Base-by-base conservation (phyloP, 2,797 vertebrate genomes). In the Adelosebastes latens region DNA sequence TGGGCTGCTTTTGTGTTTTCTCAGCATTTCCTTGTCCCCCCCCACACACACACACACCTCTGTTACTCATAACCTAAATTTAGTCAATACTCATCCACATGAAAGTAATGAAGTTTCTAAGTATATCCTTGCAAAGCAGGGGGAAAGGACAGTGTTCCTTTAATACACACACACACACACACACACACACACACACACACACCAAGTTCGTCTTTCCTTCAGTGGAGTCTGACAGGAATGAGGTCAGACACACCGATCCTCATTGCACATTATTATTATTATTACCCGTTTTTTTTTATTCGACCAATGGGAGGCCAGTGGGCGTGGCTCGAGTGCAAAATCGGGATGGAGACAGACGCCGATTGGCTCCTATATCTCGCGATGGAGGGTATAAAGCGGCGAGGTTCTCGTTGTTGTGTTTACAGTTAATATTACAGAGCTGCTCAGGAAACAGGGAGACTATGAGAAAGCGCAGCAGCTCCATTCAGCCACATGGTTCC, bases 161-260 rank as follows among this genome's bases (percentile, higher is more conserved):
- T 96, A 96, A 96, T 95, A 95, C 73, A 80, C 81, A 83, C 53
- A 62, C 74, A 22, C 64, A 67, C 24, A 72, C 52, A 82, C 65
- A 72, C 75, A 75, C 36, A 68, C 74, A 75, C 39, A 63, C 63
- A 66, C 58, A 68, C 59, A 78, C 58, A 75, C 56, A 59, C 49
- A 60, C 65, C 58, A 86, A 96, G 95, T 96, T 97, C 95, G 94
- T 96, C 95, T 96, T 96, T 96, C 96, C 96, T 96, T 75, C 89
- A 96, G 95, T 83, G 84, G 78, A 92, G 90, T 93, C 93, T 93
- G 92, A 97, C 96, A 97, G 96, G 97, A 98, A 99, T 99, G 98
- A 98, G 98, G 98, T 99, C 98, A 99, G 98, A 96, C 96, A 96
- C 95, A 96, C 95, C 96, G 96, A 97, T 98, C 96, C 97, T 97